phyloP scores from a whole-genome alignment of 2,797 vertebrate genomes.

The Mormyrops boulengeri region DNA sequence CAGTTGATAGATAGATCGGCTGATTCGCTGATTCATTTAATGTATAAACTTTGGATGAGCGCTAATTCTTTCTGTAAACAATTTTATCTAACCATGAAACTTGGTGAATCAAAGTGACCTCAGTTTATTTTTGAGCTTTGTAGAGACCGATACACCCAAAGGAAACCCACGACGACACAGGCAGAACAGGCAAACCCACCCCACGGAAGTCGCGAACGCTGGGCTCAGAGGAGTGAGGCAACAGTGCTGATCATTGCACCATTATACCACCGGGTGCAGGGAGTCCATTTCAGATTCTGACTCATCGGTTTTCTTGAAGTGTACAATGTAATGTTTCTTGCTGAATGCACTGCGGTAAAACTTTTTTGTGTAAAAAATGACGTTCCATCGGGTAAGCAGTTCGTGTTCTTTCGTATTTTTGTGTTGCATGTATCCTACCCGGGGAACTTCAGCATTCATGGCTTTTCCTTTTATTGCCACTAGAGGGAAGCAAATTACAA shows the following conservation, averaged over 20 bases:
- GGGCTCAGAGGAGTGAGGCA: neutral
- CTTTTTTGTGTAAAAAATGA: neutral
- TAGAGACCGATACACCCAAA: neutral
- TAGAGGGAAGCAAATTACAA: constrained; percentile 26
- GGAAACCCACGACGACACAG: neutral
- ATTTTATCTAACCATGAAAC: neutral
- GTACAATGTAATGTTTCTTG: neutral
- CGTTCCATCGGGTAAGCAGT: too few relatives aligned
- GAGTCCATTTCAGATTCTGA: neutral
- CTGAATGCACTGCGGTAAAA: neutral
- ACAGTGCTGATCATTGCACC: neutral
- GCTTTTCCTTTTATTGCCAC: constrained; percentile 19
- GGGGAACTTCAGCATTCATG: neutral
- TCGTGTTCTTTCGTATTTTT: neutral
- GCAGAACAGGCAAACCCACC: neutral
- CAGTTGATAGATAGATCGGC: neutral
- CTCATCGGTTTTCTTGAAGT: neutral
- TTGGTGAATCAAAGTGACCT: neutral
- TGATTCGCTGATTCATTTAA: neutral
- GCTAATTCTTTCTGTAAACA: neutral
- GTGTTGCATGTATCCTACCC: neutral
- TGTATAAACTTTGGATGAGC: neutral
- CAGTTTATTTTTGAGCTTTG: neutral
- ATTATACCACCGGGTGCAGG: neutral
- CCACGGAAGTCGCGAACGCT: neutral